Conservation (phyloP, 23 tunicate genomes). For the Styela plicata region DNA sequence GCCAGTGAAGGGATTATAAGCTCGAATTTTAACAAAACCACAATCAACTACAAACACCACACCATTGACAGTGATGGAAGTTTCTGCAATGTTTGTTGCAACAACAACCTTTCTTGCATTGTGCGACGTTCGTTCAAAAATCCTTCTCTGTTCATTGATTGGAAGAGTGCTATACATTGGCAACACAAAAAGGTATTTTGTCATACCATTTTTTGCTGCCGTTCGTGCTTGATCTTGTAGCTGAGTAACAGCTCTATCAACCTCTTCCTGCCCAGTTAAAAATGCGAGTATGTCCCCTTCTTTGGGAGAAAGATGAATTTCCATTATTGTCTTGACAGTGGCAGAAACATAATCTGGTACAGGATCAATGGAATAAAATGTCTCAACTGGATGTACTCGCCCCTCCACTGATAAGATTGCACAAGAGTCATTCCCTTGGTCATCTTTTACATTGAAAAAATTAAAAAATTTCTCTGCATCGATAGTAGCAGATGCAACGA, state of each 20-base stretch:
- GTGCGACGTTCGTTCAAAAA: conserved; percentile 53
- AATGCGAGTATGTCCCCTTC: conserved; percentile 92
- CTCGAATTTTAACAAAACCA: conserved; percentile 78
- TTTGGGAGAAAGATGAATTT: conserved; percentile 54
- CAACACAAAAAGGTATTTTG: conserved; percentile 51
- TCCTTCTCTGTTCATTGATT: conserved; percentile 52
- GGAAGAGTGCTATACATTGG: conserved; percentile 90
- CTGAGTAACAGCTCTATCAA: conserved; percentile 46
- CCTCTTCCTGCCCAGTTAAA: conserved; percentile 89
- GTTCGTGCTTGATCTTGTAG: conserved; percentile 35
- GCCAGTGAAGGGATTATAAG: conserved; percentile 72
- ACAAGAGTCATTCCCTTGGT: conserved; percentile 27
- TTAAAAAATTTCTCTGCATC: conserved; percentile 64
- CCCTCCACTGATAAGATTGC: conserved; percentile 80
- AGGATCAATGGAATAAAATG: conserved; percentile 69
- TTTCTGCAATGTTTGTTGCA: conserved; percentile 90
- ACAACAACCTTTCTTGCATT: conserved; percentile 68
- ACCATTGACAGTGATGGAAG: conserved; percentile 71
- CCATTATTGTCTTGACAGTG: conserved; percentile 65
- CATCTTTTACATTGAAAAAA: conserved; percentile 43
- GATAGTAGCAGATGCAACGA: conserved; percentile 84
- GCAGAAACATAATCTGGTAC: conserved; percentile 77
- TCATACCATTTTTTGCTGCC: conserved; percentile 32
- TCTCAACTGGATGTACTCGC: conserved; percentile 72
- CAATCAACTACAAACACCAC: conserved; percentile 76